Base-by-base conservation (phyloP, 2,113 vertebrate genomes). In the Stigmatopora nigra region DNA sequence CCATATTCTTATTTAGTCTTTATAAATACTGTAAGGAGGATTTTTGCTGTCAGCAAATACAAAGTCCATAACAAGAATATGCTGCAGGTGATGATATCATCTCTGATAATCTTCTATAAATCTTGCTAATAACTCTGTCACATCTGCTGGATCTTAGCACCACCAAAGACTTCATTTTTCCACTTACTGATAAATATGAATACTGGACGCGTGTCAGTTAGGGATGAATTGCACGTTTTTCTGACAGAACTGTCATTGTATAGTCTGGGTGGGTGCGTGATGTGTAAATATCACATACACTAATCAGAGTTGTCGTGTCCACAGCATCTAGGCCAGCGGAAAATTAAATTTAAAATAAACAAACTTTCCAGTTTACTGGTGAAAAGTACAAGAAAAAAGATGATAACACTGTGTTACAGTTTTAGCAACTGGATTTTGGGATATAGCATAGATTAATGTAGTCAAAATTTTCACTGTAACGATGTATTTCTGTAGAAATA, bases 241-340 rank as follows among this genome's bases (percentile, higher is more conserved):
- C 55, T 53, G 64, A 65, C 62, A 47, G 61, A 60, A 38, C 56
- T 59, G 56, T 68, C 72, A 65, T n/a, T 7, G 11, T 9, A 13
- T 46, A 63, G 45, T 53, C 52, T 47, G 22, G 65, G 58, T 75
- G 64, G 44, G 19, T 38, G 9, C 25, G 20, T 15, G 17, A n/a
- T n/a, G 35, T 64, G 61, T 55, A 20, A 65, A 62, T 7, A 16
- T 52, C 22, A 17, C 52, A 16, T 7, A 38, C 16, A 11, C 20
- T 62, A 70, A 76, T 76, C 72, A 55, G 8, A 19, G 10, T 73
- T 16, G 60, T 17, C 38, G 19, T 41, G 55, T 69, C 63, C 48
- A 77, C 5, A 14, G 14, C 13, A 35, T 35, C 38, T 61, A 19
- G 65, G 36, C 56, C 20, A 51, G 6, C 17, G n/a, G 52, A 41